A percentile compares a stretch with the other conserved stretches of the same genome.
These are phyloP conservation scores for Venturia canescens DNA, from an alignment of 1,140 invertebrate genomes.

Conservation along the genomic window DNA sequence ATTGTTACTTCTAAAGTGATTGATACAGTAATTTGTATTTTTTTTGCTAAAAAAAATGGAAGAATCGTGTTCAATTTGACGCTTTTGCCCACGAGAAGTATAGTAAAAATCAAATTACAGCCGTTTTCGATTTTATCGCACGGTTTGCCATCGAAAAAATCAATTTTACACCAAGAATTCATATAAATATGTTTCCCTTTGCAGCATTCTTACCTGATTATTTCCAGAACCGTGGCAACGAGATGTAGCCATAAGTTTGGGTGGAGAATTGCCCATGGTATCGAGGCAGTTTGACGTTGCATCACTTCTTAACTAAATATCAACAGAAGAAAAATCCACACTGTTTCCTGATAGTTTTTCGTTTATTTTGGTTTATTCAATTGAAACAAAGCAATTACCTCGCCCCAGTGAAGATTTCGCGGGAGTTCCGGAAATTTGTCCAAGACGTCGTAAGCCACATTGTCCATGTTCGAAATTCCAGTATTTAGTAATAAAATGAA, in stretches of 20 bases:
- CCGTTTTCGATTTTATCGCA: no score
- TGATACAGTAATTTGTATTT: no score
- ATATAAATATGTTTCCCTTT: no score
- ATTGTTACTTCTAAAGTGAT: no score
- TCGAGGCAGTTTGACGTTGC: conserved; percentile 90
- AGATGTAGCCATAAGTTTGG: conserved; percentile 88
- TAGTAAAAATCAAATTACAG: no score
- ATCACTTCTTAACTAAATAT: conserved; percentile 83
- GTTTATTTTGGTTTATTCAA: not conserved
- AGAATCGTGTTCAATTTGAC: no score
- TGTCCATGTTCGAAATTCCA: no score
- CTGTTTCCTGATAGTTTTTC: conserved; percentile 8
- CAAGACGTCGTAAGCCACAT: conserved; percentile 96
- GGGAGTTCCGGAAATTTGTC: conserved; percentile 96
- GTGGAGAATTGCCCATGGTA: conserved; percentile 91
- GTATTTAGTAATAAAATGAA: no score
- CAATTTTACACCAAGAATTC: not conserved
- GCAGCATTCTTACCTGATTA: conserved; percentile 92
- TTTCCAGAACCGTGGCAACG: conserved; percentile 96
- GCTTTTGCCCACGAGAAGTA: no score
- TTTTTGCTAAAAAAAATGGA: no score
- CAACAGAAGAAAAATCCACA: conserved; percentile 17
- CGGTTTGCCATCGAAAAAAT: not conserved
- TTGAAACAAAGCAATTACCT: conserved; percentile 78
- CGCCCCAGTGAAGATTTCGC: conserved; percentile 96